Conservation (phyloP, 2,797 vertebrate genomes). For the Pempheris klunzingeri region DNA sequence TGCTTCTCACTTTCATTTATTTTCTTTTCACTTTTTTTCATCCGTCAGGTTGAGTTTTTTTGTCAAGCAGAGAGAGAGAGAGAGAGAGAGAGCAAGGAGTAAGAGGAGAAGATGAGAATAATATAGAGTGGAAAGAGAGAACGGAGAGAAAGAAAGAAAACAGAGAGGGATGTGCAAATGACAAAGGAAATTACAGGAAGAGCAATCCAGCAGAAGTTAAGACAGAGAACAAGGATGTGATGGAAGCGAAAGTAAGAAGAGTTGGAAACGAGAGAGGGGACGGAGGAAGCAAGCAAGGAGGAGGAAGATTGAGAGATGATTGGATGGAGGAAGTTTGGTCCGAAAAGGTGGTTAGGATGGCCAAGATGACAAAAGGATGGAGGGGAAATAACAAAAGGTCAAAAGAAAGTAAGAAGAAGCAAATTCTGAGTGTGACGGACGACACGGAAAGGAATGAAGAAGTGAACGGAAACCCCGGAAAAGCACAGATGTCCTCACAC, state of each 20-base stretch:
- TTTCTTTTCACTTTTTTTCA: constrained; percentile 16
- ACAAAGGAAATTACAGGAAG: too few species aligned
- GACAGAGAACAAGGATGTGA: neutral
- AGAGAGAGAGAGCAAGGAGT: neutral
- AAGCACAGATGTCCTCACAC: too few species aligned
- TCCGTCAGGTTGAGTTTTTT: neutral
- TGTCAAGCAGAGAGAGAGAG: neutral
- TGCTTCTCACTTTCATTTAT: constrained; percentile 16
- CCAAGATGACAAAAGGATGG: neutral
- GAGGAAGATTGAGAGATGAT: too few species aligned
- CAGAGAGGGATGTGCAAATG: neutral
- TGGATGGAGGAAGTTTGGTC: neutral
- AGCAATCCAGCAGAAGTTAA: neutral
- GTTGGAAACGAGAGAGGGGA: neutral
- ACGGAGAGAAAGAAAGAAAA: too few species aligned
- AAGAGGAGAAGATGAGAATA: neutral
- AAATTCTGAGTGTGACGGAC: neutral
- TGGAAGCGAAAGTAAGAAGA: neutral
- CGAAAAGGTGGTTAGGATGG: neutral
- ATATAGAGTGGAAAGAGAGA: neutral
- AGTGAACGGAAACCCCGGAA: neutral
- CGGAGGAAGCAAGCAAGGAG: neutral
- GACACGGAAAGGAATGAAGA: neutral
- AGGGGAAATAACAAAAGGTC: neutral
- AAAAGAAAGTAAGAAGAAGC: neutral